A percentile compares a stretch with the other conserved stretches of the same genome.
Conservation (phyloP, 2,888 invertebrate genomes). For the Bellardia bayeri region DNA sequence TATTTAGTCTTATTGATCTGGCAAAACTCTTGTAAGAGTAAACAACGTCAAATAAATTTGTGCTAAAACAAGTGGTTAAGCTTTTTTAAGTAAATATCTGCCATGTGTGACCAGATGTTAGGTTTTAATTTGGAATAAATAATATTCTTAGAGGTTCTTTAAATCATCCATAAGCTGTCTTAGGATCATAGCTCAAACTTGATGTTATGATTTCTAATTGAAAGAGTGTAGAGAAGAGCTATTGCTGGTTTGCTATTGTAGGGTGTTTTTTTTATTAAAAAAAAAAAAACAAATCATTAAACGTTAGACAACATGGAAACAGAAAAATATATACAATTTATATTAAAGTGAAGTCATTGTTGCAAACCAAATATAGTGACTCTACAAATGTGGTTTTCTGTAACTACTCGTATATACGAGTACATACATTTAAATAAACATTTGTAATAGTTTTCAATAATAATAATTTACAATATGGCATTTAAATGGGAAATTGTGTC, state of each 20-base stretch:
- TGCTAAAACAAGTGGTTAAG: too few species aligned
- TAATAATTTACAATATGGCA: constrained; percentile 51
- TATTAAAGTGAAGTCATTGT: constrained; percentile 60
- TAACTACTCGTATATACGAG: neutral
- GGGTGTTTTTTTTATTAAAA: constrained; percentile 1
- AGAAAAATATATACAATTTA: constrained; percentile 19
- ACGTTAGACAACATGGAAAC: constrained; percentile 3
- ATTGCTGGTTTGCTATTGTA: neutral
- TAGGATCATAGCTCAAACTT: too few species aligned
- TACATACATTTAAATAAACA: constrained; percentile 49
- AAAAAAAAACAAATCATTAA: constrained; percentile 31
- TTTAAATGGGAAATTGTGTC: constrained; percentile 66
- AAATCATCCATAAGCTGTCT: too few species aligned
- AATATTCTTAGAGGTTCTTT: too few species aligned
- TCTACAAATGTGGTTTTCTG: constrained; percentile 10
- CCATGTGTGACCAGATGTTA: too few species aligned
- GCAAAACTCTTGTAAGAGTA: too few species aligned
- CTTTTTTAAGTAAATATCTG: too few species aligned
- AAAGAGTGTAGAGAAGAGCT: too few species aligned
- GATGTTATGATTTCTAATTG: too few species aligned
- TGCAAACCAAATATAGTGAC: constrained; percentile 46
- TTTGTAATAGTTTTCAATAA: constrained; percentile 56
- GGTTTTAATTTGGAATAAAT: too few species aligned
- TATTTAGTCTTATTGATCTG: too few species aligned
- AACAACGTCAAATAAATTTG: too few species aligned